A percentile compares a stretch with the other conserved stretches of the same genome.
Conservation (phyloP, 2,113 vertebrate species). For the Azemiops feae region DNA sequence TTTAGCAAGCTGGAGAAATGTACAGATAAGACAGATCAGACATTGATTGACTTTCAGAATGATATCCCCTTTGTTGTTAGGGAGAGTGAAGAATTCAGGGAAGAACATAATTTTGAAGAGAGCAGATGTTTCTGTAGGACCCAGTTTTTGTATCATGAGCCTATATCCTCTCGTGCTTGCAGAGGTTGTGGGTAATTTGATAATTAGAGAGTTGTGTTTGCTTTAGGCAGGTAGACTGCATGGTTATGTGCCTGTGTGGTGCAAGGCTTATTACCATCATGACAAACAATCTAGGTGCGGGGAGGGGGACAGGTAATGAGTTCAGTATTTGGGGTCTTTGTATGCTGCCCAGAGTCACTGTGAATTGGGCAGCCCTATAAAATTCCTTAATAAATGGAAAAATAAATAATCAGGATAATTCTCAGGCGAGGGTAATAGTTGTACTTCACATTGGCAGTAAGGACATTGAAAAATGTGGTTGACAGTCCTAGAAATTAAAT, state of each 20-base stretch:
- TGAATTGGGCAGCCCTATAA: not conserved
- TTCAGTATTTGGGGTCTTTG: not conserved
- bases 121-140: not conserved
- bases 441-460: too few relatives aligned
- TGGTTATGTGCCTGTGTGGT: not conserved
- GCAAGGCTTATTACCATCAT: not conserved
- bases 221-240: not conserved
- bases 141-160: not conserved
- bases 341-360: not conserved
- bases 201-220: not conserved
- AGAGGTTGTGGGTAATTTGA: not conserved
- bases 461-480: too few relatives aligned
- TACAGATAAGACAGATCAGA: not conserved
- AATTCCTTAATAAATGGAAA: too few relatives aligned
- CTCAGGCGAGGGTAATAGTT: not conserved
- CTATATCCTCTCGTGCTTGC: not conserved
- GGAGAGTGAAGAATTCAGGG: not conserved
- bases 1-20: not conserved
- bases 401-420: not conserved
- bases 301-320: not conserved
- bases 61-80: not conserved
- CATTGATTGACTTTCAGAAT: not conserved
- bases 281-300: not conserved
- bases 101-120: not conserved
- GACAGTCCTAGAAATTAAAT: too few relatives aligned